These are phyloP conservation scores for Biston betularia DNA, from an alignment of 2,888 invertebrate genomes.

Conservation along the genomic window DNA sequence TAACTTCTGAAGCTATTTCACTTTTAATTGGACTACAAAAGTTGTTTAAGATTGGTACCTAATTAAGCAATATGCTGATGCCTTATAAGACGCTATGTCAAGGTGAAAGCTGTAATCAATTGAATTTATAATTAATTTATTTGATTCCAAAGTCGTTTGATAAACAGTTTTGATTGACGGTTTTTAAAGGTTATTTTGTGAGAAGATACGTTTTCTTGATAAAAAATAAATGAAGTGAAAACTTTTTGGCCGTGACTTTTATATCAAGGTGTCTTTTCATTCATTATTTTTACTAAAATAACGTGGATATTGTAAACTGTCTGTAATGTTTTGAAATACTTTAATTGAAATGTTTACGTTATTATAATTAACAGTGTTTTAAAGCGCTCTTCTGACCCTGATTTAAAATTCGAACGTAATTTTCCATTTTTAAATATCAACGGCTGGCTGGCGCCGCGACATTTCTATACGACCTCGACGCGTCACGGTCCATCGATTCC, in stretches of 20 bases:
- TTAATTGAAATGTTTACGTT: not conserved
- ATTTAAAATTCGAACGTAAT: slow-evolving; percentile 33
- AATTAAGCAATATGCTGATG: slow-evolving; percentile 32
- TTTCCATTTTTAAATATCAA: slow-evolving; percentile 27
- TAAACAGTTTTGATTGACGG: slow-evolving; percentile 29
- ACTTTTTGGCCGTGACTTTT: slow-evolving; percentile 5
- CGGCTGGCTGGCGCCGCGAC: slow-evolving; percentile 40
- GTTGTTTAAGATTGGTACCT: slow-evolving; percentile 16
- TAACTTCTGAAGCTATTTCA: slow-evolving; percentile 30
- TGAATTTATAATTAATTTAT: slow-evolving; percentile 34
- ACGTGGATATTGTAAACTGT: not conserved
- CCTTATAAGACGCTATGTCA: slow-evolving; percentile 37
- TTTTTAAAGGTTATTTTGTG: slow-evolving; percentile 14
- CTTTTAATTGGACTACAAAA: slow-evolving; percentile 38
- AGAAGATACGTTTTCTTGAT: not conserved
- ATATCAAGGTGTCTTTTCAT: not conserved
- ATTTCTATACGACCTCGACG: slow-evolving; percentile 46
- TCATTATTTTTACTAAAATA: not conserved
- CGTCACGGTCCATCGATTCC: slow-evolving; percentile 55
- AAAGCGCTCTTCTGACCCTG: slow-evolving; percentile 22
- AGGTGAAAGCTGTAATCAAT: slow-evolving; percentile 39
- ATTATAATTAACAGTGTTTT: not conserved
- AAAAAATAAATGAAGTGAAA: not conserved
- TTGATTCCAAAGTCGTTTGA: slow-evolving; percentile 19
- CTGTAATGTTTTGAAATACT: not conserved